Evolutionary conservation across 2,888 invertebrate genomes (phyloP).

Genomic region (Eupsilia transversa): DNA sequence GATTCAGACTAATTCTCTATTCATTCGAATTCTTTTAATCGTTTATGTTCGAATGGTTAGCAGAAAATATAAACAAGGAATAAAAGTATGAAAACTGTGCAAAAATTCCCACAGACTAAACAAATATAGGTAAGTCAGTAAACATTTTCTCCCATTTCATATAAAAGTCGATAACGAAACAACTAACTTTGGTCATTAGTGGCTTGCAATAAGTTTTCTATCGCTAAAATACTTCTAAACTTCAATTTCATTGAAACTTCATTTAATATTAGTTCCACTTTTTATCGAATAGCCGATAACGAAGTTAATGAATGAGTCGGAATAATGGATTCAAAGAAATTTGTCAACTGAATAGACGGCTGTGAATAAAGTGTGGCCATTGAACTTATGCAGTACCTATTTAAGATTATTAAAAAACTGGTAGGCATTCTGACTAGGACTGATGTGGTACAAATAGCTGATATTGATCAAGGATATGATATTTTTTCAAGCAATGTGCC

Average conservation of each 20-base stretch:
- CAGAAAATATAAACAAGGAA: neutral
- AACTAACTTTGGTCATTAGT: conserved; percentile 55
- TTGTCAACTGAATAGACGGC: neutral
- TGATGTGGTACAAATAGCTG: rapidly evolving
- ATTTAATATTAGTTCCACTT: conserved; percentile 15
- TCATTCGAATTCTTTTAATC: neutral
- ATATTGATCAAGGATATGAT: neutral
- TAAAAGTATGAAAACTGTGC: neutral
- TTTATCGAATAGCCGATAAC: conserved; percentile 19
- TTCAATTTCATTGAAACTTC: conserved; percentile 28
- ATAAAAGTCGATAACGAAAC: conserved; percentile 26
- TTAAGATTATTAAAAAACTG: neutral
- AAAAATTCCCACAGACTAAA: neutral
- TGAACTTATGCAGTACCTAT: neutral
- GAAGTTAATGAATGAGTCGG: conserved; percentile 27
- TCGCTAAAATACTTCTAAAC: conserved; percentile 27
- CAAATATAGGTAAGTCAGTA: conserved; percentile 7
- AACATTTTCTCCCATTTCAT: conserved; percentile 3
- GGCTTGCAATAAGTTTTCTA: conserved; percentile 36
- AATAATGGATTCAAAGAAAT: conserved; percentile 21
- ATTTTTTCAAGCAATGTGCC: neutral
- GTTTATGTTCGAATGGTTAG: neutral
- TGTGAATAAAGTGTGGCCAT: neutral
- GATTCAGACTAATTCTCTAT: neutral
- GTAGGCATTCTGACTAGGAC: too few relatives aligned